Percentiles rank a stretch among this genome's conserved stretches.
Conservation (phyloP, 2,888 invertebrate genomes). For the Agonopterix alstromeriana region DNA sequence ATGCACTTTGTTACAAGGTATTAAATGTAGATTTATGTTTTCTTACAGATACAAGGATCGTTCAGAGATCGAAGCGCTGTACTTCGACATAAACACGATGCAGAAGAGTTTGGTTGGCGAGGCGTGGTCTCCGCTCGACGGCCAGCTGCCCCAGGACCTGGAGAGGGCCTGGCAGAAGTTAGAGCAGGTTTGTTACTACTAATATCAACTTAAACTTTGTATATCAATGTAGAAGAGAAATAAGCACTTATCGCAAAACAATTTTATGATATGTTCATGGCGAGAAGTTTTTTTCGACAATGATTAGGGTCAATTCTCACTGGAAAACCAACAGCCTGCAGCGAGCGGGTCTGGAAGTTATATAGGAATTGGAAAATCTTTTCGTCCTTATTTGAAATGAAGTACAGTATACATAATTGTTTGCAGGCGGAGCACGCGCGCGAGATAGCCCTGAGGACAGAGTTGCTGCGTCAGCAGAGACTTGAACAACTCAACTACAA, state of each 20-base stretch:
- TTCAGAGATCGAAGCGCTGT: slow-evolving; percentile 97
- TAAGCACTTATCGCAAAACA: no score
- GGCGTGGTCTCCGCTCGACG: slow-evolving; percentile 89
- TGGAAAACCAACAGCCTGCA: no score
- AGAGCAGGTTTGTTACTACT: slow-evolving; percentile 74
- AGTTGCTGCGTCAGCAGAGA: slow-evolving; percentile 92
- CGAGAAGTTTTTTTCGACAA: no score
- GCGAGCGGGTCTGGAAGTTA: no score
- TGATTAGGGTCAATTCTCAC: no score
- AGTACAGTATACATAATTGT: background rate
- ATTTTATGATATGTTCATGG: no score
- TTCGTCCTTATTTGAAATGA: no score
- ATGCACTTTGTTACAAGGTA: no score
- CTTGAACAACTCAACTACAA: slow-evolving; percentile 96
- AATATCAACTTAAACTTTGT: no score
- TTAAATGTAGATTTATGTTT: background rate
- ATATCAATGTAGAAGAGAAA: no score
- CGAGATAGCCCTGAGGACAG: slow-evolving; percentile 94
- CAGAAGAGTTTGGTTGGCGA: slow-evolving; percentile 95
- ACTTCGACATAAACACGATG: slow-evolving; percentile 97
- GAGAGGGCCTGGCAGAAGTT: slow-evolving; percentile 96
- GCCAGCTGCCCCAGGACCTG: slow-evolving; percentile 95
- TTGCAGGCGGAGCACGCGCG: slow-evolving; percentile 90
- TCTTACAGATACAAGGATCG: slow-evolving; percentile 91
- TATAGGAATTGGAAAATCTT: no score